Base-by-base conservation (phyloP, 2,888 invertebrate genomes). In the Phalera bucephala region DNA sequence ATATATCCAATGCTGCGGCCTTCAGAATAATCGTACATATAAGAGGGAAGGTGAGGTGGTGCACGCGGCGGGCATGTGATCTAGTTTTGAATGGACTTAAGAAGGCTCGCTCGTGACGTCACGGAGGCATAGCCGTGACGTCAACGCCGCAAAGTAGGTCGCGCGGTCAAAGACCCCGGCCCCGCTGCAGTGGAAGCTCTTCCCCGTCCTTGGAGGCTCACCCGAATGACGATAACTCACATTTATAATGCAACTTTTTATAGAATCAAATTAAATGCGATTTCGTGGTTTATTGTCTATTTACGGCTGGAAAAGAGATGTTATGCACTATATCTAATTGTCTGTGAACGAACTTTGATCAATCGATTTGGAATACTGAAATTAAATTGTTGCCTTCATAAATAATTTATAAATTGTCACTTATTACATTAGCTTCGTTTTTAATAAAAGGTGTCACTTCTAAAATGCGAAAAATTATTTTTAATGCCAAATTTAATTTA, bases 81-180 rank as follows among this genome's bases (percentile, higher is more conserved):
- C 87, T 66, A 88, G 64, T 88, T 87, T 86, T 88, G 87, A 88
- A 87, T 88, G 87, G 74, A 79, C 73, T 72, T 55, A 72, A 61
- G 72, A 80, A 78, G 83, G 82, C 81, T 75, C 64, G 68, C 54
- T 45, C 54, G 65, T 87, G 83, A 88, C 87, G 87, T 87, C 85
- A 86, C 62, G 75, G 73, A 80, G 84, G 83, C 83, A 83, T 80
- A 80, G 58, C 79, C 44, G 74, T 88, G 87, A 88, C 88, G 88
- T 88, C 80, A 87, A 68, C 62, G 46, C 37, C 35, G 40, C 61
- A 79, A 87, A 86, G 59, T 88, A 54, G 88, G 88, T 74, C 87
- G 71, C 69, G 62, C 80, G 86, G 80, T 76, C 83, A 72, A 63
- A 55, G 83, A 86, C 77, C 85, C 64, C 67, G 52, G 52, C 45